Evolutionary conservation across 2,797 vertebrate genomes (phyloP).

Genomic region (Karalla daura): DNA sequence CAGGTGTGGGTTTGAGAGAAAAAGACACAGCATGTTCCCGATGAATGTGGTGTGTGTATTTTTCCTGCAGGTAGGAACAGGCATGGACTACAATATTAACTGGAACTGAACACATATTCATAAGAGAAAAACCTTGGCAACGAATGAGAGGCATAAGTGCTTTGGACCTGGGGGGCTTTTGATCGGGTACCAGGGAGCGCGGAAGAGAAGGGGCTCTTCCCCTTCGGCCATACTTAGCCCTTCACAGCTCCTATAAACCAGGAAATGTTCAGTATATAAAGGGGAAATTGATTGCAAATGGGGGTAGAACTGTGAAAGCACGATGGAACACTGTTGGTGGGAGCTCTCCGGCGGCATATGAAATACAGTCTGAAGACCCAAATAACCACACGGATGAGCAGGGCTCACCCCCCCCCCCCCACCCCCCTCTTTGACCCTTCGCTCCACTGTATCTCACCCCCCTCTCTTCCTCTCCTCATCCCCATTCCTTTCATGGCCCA

Average conservation of each 20-base stretch:
- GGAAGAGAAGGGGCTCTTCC: slow-evolving; percentile 20
- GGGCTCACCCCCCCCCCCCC: slow-evolving; percentile 1
- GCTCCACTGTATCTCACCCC: slow-evolving; percentile 8
- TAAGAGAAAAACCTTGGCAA: slow-evolving; percentile 22
- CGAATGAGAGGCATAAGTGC: slow-evolving; percentile 16
- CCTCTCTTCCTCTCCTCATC: background rate
- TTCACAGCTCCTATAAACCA: slow-evolving; percentile 58
- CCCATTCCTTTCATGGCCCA: slow-evolving; percentile 31
- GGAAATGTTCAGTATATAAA: slow-evolving; percentile 50
- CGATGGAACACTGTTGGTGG: background rate
- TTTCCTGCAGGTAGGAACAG: slow-evolving; percentile 57
- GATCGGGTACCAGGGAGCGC: slow-evolving; percentile 24
- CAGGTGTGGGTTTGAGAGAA: slow-evolving; percentile 22
- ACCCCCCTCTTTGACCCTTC: slow-evolving; percentile 16
- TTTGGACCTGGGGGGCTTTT: slow-evolving; percentile 47
- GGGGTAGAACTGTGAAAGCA: slow-evolving; percentile 39
- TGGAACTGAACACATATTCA: slow-evolving; percentile 37
- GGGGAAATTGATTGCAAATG: slow-evolving; percentile 56
- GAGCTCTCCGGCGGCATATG: slow-evolving; percentile 11
- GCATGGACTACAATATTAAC: slow-evolving; percentile 47
- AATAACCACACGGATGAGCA: slow-evolving; percentile 20
- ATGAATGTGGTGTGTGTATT: background rate
- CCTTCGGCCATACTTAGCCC: slow-evolving; percentile 56
- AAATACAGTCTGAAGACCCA: slow-evolving; percentile 17
- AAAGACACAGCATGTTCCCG: background rate